Evolutionary conservation across 2,113 vertebrate species (phyloP).

Genomic region (Ictalurus punctatus): DNA sequence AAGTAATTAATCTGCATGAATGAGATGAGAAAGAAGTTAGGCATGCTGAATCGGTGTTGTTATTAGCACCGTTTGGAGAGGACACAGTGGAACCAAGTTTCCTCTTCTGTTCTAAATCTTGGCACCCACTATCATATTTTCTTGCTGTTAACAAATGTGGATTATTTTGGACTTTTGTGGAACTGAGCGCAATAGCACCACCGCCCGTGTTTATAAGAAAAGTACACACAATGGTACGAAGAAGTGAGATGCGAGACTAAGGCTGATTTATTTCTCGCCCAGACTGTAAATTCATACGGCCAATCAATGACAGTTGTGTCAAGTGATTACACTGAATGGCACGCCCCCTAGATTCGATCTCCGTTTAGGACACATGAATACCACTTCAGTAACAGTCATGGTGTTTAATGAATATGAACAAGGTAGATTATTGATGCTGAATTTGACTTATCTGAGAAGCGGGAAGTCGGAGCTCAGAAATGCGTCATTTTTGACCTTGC

Average conservation of each 20-base stretch:
- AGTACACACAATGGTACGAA: neutral
- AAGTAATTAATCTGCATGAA: conserved; percentile 67
- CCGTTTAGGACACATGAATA: neutral
- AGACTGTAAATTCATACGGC: neutral
- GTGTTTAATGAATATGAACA: neutral
- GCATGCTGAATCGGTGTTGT: conserved; percentile 53
- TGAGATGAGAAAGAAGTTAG: conserved; percentile 60
- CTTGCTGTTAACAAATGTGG: neutral
- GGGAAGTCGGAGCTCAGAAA: neutral
- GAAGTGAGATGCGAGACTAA: neutral
- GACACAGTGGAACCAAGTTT: conserved; percentile 58
- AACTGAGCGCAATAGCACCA: neutral
- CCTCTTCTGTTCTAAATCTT: conserved; percentile 49
- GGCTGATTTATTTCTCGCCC: neutral
- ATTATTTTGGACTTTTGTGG: neutral
- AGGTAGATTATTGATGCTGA: neutral
- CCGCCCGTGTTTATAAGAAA: neutral
- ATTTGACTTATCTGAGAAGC: neutral
- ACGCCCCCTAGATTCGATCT: neutral
- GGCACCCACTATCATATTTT: neutral
- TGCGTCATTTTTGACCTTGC: neutral
- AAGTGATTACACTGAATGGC: neutral
- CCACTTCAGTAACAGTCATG: neutral
- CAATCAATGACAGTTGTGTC: neutral
- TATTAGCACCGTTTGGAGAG: conserved; percentile 53